phyloP scores from a whole-genome alignment of 2,113 vertebrate genomes.

The Sclerurus mexicanus region DNA sequence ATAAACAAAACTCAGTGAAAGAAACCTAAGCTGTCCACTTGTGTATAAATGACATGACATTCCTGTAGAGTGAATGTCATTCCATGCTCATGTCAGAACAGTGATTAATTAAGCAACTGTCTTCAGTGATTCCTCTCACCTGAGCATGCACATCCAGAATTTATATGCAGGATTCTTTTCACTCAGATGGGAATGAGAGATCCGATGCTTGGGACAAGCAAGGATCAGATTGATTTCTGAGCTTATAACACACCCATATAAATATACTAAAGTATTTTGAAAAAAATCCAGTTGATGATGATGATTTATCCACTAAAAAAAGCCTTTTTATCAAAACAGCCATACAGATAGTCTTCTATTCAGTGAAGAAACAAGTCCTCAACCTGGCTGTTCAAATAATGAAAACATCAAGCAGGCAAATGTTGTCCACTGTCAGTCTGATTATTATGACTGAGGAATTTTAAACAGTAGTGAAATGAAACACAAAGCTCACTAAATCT shows the following conservation, averaged over 20 bases:
- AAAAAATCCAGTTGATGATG: neutral
- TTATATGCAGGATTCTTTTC: neutral
- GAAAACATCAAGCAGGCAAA: neutral
- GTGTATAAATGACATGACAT: rapidly evolving
- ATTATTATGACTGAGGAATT: neutral
- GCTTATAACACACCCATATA: neutral
- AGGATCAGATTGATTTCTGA: neutral
- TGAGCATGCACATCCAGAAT: neutral
- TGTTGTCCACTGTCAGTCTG: neutral
- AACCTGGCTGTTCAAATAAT: neutral
- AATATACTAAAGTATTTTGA: neutral
- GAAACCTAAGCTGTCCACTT: neutral
- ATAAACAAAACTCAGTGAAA: neutral
- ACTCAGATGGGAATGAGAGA: neutral
- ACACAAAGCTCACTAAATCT: neutral
- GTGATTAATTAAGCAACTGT: conserved; percentile 22
- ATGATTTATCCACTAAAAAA: neutral
- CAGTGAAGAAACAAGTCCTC: neutral
- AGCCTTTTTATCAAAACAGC: neutral
- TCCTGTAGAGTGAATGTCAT: neutral
- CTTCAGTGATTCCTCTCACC: neutral
- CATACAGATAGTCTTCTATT: neutral
- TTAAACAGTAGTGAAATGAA: neutral
- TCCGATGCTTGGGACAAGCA: neutral
- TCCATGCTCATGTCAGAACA: neutral